These are phyloP conservation scores for Lasius fuliginosus DNA, from an alignment of 2,888 invertebrate species.

Conservation along the genomic window DNA sequence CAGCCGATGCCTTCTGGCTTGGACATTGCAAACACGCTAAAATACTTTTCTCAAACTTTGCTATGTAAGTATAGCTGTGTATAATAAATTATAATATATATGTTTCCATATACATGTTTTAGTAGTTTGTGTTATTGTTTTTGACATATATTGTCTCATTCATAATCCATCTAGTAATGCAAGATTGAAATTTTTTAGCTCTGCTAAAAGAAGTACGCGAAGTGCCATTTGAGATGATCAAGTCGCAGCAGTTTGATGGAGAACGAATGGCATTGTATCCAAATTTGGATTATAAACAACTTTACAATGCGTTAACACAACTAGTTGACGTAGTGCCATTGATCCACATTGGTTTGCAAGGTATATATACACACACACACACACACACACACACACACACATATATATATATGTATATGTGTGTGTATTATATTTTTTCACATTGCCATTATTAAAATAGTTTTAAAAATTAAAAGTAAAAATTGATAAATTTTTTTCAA, in stretches of 20 bases:
- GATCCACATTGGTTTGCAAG: slow-evolving; percentile 95
- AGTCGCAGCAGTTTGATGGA: slow-evolving; percentile 94
- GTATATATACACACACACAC: no score
- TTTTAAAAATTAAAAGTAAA: not conserved
- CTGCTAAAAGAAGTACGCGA: slow-evolving; percentile 98
- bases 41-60: slow-evolving; percentile 98
- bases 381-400: no score
- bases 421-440: not conserved
- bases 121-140: not conserved
- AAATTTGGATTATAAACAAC: slow-evolving; percentile 98
- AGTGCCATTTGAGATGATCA: slow-evolving; percentile 96
- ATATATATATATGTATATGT: not conserved
- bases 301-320: slow-evolving; percentile 96
- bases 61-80: slow-evolving; percentile 91
- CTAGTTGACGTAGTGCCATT: slow-evolving; percentile 97
- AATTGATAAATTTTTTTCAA: not conserved
- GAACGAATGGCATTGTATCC: slow-evolving; percentile 97
- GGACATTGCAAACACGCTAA: slow-evolving; percentile 98
- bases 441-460: not conserved
- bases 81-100: slow-evolving; percentile 9
- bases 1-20: slow-evolving; percentile 97
- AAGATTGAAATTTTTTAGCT: slow-evolving; percentile 88
- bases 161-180: not conserved
- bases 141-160: not conserved
- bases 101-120: not conserved